Base-by-base conservation (phyloP, 2,888 invertebrate genomes). In the Alloplasta piceator region DNA sequence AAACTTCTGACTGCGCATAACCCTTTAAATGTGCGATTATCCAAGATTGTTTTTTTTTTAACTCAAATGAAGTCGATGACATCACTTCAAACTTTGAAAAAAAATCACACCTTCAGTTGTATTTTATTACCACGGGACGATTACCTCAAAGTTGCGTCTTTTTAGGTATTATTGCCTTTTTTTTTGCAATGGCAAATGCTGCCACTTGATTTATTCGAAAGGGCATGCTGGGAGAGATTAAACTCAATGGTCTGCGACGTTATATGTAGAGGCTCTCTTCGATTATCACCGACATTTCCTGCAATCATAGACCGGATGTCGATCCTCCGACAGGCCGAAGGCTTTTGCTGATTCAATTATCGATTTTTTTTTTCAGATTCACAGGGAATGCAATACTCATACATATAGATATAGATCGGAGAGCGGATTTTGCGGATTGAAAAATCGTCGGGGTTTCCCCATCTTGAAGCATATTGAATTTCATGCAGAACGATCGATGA, bases 301-400 rank as follows among this genome's bases (percentile, higher is more conserved):
- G 89, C 85, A 89, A 90, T 90, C 89, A 87, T 82, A 85, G 85
- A 73, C 87, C 86, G 90, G 90, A 90, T 87, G 87, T 87, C 87
- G 83, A 52, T 84, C 83, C 70, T 75, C 78, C 55, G 52, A 66
- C 67, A 43, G 52, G 36, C 63, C 39, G 60, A 36, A 14, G 10
- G 36, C 52, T 73, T 72, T 77, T 52, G 76, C 73, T 36, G 73
- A 80, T 78, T 81, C 81, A 78, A 81, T 81, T 56, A 81, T 78
- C 74, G 63, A 58, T 77, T 64, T 64, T 64, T 64, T 64, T 64
- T 72, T 55, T 41, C 75, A 60, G 55, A 36, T 46, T 41, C 26
- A 43, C 14, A 46, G 41, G 41, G 39, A 80, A 80, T 70, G 6
- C 10, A 38, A 14, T 64, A 43, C 60, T 60, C 43, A 48, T 56